Base-by-base conservation (phyloP, 2,797 vertebrate species). In the Ctenosaura bakeri region DNA sequence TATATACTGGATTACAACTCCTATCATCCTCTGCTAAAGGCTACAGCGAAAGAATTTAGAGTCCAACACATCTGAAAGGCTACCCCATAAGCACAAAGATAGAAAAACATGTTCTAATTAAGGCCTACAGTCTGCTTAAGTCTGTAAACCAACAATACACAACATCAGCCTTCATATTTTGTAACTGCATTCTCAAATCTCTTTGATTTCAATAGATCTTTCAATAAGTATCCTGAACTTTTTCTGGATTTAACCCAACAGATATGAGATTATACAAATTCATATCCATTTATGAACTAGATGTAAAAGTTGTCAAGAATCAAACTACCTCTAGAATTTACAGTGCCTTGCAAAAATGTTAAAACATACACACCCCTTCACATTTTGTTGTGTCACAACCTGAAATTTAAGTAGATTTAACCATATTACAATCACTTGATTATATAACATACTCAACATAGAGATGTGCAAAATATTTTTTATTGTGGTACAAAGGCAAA, bases 271-370 rank as follows among this genome's bases (percentile, higher is more conserved):
- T 42, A 82, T 59, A 79, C 26, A 59, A 12, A 38, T 66, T 38
- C 16, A 26, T 85, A 32, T 42, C 71, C 73, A 83, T 87, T 87
- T 81, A 81, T 62, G 52, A 2, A 69, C 32, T 3, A 42, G 29
- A 2, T 0, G 7, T 90, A 93, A 88, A 12, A 3, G 69, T 81
- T 54, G 85, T 6, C 29, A 94, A 71, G 82, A 86, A 3, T 22
- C 52, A 79, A 13, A 42, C 8, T 77, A 35, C n/a, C 13, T 54
- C 16, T 77, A 46, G 46, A 71, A 83, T 85, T 81, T 22, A 74
- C 16, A 62, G 59, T 62, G 59, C 59, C 18, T 62, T 62, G 16
- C 59, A 62, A 18, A 62, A 62, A 62, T 62, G 20, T 18, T 62
- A 62, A 20, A 20, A 62, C 18, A 22, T 62, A 62, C 18, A 62